phyloP scores from a whole-genome alignment of 2,797 vertebrate genomes.

The Streptopelia turtur region DNA sequence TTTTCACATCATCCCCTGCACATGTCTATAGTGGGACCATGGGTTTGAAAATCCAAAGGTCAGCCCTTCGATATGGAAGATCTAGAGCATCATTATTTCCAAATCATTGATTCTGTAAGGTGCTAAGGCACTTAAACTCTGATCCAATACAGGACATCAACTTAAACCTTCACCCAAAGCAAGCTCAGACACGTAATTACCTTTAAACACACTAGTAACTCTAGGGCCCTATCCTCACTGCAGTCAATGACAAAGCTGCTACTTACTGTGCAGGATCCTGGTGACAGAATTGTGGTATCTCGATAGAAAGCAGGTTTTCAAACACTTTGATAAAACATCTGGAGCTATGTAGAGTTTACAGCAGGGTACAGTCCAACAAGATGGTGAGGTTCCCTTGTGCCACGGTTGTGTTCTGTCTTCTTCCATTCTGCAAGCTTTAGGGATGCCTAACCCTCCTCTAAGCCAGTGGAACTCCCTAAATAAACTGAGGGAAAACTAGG shows the following conservation, averaged over 20 bases:
- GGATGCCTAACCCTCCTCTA: neutral
- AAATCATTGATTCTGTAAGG: neutral
- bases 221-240: neutral
- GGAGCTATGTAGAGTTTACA: neutral
- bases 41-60: neutral
- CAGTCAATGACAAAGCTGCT: neutral
- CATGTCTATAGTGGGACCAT: neutral
- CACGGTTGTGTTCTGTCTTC: neutral
- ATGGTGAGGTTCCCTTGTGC: neutral
- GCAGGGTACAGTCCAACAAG: neutral
- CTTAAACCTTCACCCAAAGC: neutral
- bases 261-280: neutral
- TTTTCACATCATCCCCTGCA: neutral
- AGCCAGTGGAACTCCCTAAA: neutral
- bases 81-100: neutral
- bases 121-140: neutral
- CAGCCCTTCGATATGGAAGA: neutral
- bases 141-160: neutral
- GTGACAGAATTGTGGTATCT: neutral
- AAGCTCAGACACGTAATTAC: neutral
- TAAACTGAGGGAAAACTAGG: neutral
- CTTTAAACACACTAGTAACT: neutral
- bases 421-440: neutral
- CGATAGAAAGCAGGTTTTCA: neutral
- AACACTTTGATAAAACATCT: neutral